Evolutionary conservation across 2,797 vertebrate genomes (phyloP).

Genomic region (Acanthurus leucopareius): DNA sequence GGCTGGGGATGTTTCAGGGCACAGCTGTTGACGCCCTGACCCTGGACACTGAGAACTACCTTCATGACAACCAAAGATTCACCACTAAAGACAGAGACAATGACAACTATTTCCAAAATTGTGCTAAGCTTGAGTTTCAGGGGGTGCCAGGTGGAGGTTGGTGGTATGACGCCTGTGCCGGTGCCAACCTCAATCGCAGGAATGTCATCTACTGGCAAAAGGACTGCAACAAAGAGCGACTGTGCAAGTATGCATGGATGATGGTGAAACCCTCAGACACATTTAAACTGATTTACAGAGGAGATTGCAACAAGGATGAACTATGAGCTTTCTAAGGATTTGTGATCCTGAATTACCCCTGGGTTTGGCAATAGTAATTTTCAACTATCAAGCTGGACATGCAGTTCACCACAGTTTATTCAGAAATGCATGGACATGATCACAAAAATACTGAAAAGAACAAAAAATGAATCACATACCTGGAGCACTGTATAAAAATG

Average conservation of each 20-base stretch:
- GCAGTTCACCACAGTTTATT: constrained; percentile 76
- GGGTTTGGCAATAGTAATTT: not conserved
- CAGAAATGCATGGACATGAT: constrained; percentile 70
- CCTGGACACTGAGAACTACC: constrained; percentile 90
- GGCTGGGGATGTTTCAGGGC: constrained; percentile 89
- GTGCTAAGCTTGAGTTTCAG: constrained; percentile 88
- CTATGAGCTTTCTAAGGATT: constrained; percentile 70
- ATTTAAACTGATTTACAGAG: constrained; percentile 70
- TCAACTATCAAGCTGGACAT: not conserved
- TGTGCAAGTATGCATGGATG: constrained; percentile 92
- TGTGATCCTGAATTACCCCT: not conserved
- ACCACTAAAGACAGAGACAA: constrained; percentile 92
- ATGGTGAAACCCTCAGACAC: constrained; percentile 86
- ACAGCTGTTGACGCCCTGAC: constrained; percentile 88
- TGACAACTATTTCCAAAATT: constrained; percentile 91
- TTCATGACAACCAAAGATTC: constrained; percentile 93
- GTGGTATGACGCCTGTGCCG: constrained; percentile 91
- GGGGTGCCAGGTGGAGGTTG: constrained; percentile 88
- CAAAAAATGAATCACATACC: constrained; percentile 48
- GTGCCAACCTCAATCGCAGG: constrained; percentile 90
- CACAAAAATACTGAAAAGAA: constrained; percentile 69
- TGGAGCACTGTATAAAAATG: constrained; percentile 59
- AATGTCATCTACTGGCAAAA: constrained; percentile 92
- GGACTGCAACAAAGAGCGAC: constrained; percentile 88
- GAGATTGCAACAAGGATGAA: constrained; percentile 83